A percentile compares a stretch with the other conserved stretches of the same genome.
Evolutionary conservation across 2,888 invertebrate genomes (phyloP).

Genomic region (Syrista parreyssii): DNA sequence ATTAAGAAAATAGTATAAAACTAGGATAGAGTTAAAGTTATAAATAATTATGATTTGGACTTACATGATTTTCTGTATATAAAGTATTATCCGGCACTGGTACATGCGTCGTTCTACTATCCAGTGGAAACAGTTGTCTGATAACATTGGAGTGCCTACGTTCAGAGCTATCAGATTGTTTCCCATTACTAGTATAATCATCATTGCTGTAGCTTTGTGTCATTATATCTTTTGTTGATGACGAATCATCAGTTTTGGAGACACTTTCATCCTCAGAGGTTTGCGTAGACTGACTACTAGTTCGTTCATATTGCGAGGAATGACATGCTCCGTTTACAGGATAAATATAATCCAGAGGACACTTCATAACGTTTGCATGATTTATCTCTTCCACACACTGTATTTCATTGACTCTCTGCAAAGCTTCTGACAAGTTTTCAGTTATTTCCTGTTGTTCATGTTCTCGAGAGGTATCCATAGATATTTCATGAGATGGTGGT

Average conservation of each 20-base stretch:
- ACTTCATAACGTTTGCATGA: slow-evolving; percentile 18
- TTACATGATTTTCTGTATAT: slow-evolving; percentile 56
- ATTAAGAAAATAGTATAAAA: slow-evolving; percentile 12
- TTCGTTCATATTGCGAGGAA: neutral
- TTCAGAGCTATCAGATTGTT: neutral
- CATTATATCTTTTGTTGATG: neutral
- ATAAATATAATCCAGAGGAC: slow-evolving; percentile 31
- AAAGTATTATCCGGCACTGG: slow-evolving; percentile 44
- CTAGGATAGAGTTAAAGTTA: neutral
- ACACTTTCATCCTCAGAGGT: neutral
- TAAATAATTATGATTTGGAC: slow-evolving; percentile 14
- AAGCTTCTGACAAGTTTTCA: slow-evolving; percentile 19
- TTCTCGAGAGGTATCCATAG: neutral
- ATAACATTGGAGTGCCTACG: slow-evolving; percentile 45
- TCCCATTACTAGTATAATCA: neutral
- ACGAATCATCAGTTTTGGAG: neutral
- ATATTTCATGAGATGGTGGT: neutral
- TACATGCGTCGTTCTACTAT: slow-evolving; percentile 44
- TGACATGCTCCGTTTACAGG: slow-evolving; percentile 21
- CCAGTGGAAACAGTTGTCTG: slow-evolving; percentile 54
- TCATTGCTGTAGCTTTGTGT: neutral
- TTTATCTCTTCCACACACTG: neutral
- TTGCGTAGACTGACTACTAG: neutral
- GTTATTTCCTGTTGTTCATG: slow-evolving; percentile 24
- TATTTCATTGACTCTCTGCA: neutral